These are phyloP conservation scores for Forficula auricularia DNA, from an alignment of 1,140 invertebrate genomes.

Conservation along the genomic window DNA sequence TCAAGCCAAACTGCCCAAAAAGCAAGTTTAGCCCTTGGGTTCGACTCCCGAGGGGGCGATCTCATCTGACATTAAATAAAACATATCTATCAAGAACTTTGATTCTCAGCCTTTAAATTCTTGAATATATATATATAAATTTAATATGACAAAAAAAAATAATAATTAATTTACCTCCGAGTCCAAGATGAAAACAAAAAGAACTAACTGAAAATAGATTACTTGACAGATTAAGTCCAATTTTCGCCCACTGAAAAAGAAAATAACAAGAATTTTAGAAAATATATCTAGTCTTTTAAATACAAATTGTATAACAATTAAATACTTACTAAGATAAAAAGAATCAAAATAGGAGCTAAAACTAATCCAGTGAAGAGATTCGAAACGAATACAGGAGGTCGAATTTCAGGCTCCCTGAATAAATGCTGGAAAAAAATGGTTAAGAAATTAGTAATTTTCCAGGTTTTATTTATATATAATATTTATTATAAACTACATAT, in stretches of 20 bases:
- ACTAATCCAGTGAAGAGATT: constrained; percentile 77
- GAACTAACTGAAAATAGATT: constrained; percentile 63
- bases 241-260: constrained; percentile 54
- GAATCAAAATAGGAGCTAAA: constrained; percentile 60
- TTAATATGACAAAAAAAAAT: too few species aligned
- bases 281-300: constrained; percentile 5
- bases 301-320: constrained; percentile 3
- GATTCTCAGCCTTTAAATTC: too few species aligned
- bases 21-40: too few species aligned
- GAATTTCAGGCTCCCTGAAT: constrained; percentile 81
- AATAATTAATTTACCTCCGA: constrained; percentile 47
- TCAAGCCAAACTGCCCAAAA: too few species aligned
- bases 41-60: too few species aligned
- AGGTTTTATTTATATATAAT: too few species aligned
- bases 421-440: constrained; percentile 57
- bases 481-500: too few species aligned
- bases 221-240: constrained; percentile 77
- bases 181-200: constrained; percentile 70
- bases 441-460: too few species aligned
- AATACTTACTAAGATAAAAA: constrained; percentile 52
- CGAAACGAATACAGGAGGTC: constrained; percentile 72
- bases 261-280: constrained; percentile 8
- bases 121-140: too few species aligned
- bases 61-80: too few species aligned
- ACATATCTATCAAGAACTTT: too few species aligned